Percentiles rank a stretch among this genome's conserved stretches.
Evolutionary conservation across 2,797 vertebrate genomes (phyloP).

Genomic region (Yasuhikotakia modesta): DNA sequence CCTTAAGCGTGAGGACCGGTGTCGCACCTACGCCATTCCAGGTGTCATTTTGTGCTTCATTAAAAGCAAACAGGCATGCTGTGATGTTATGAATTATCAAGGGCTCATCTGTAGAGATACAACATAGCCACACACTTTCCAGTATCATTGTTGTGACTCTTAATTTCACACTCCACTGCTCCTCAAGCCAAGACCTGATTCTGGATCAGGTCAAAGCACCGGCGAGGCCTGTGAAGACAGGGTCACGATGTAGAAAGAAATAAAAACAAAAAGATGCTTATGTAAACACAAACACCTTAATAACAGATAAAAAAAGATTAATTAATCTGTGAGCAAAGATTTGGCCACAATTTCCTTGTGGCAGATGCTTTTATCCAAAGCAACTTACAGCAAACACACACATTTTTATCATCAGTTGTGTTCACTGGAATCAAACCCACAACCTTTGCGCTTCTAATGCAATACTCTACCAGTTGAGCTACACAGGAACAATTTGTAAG

Average conservation of each 20-base stretch:
- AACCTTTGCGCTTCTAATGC: too few relatives aligned
- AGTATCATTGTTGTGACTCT: constrained; percentile 45
- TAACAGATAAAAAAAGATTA: constrained; percentile 1
- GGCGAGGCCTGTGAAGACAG: background rate
- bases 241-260: constrained; percentile 19
- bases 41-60: constrained; percentile 43
- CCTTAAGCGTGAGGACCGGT: background rate
- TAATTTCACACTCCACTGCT: constrained; percentile 53
- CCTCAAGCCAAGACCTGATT: constrained; percentile 47
- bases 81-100: constrained; percentile 50
- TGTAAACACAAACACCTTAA: background rate
- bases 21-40: background rate
- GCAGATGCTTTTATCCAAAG: too few relatives aligned
- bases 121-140: constrained; percentile 37
- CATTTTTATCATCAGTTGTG: too few relatives aligned
- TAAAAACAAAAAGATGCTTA: constrained; percentile 4
- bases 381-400: too few relatives aligned
- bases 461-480: too few relatives aligned
- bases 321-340: background rate
- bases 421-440: too few relatives aligned
- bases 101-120: constrained; percentile 40
- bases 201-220: constrained; percentile 18
- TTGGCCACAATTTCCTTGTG: too few relatives aligned
- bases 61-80: constrained; percentile 29
- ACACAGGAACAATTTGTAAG: too few relatives aligned